phyloP scores from a whole-genome alignment of 2,113 vertebrate genomes.

The Numenius arquata region DNA sequence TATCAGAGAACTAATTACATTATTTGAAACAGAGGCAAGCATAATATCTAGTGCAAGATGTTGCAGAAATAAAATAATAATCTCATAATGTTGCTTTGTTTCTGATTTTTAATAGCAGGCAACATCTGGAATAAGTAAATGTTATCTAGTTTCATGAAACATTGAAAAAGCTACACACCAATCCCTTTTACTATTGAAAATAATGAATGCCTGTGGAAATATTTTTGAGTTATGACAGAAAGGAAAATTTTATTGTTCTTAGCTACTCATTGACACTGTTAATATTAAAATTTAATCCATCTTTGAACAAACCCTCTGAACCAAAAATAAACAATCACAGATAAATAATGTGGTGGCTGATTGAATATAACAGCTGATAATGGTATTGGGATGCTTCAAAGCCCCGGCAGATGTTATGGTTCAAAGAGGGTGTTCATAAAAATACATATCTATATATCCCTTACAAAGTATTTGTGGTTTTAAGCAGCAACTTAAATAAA shows the following conservation, averaged over 20 bases:
- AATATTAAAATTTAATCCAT: neutral
- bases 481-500: neutral
- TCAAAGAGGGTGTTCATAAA: neutral
- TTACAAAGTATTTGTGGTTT: neutral
- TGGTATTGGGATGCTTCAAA: neutral
- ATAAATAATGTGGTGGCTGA: neutral
- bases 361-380: neutral
- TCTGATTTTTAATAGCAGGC: slow-evolving; percentile 21
- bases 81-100: neutral
- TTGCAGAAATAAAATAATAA: slow-evolving; percentile 2
- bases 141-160: slow-evolving; percentile 51
- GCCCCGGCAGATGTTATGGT: neutral
- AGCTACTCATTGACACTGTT: slow-evolving; percentile 7
- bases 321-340: slow-evolving; percentile 27
- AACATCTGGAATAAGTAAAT: slow-evolving; percentile 70
- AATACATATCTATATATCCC: neutral
- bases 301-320: neutral
- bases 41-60: neutral
- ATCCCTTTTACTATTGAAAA: slow-evolving; percentile 41
- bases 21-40: neutral
- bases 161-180: slow-evolving; percentile 1
- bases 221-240: slow-evolving; percentile 43
- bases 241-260: neutral
- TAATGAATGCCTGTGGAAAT: slow-evolving; percentile 49
- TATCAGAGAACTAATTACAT: neutral